Conservation (phyloP, 2,888 invertebrate genomes). For the Spialia ferax region DNA sequence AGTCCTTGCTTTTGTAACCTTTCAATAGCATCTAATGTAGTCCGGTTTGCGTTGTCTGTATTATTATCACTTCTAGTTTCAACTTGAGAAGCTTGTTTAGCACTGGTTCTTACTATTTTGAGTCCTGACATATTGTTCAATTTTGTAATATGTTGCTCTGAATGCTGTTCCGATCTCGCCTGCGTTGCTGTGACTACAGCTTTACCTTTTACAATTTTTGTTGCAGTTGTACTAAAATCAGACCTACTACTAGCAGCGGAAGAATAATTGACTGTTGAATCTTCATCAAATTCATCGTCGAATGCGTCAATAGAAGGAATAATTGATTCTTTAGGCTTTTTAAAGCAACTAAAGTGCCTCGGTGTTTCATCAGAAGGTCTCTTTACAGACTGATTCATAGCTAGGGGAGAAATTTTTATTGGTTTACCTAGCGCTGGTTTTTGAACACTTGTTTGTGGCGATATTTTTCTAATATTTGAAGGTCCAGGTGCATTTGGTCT, state of each 20-base stretch:
- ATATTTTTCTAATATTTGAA: conserved; percentile 50
- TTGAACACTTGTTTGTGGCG: conserved; percentile 43
- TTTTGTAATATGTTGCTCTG: conserved; percentile 70
- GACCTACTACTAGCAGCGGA: conserved; percentile 63
- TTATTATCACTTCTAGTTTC: conserved; percentile 63
- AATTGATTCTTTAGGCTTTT: conserved; percentile 74
- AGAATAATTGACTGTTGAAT: conserved; percentile 57
- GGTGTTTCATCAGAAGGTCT: conserved; percentile 58
- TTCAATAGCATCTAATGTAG: conserved; percentile 76
- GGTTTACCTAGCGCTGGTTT: conserved; percentile 56
- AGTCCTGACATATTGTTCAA: conserved; percentile 66
- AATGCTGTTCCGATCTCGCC: conserved; percentile 66
- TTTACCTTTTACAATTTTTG: conserved; percentile 67
- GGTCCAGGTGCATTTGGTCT: conserved; percentile 30
- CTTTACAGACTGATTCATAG: conserved; percentile 56
- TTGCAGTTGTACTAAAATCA: conserved; percentile 63
- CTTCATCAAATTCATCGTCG: conserved; percentile 48
- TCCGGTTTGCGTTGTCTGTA: conserved; percentile 61
- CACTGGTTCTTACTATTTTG: conserved; percentile 68
- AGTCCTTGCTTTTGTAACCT: conserved; percentile 78
- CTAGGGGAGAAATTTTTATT: conserved; percentile 67
- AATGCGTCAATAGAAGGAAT: conserved; percentile 62
- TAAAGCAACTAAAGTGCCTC: conserved; percentile 75
- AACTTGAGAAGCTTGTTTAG: conserved; percentile 63
- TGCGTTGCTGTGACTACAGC: conserved; percentile 66